These are phyloP conservation scores for Neolamprologus sp. DNA, from an alignment of 2,113 vertebrate genomes.

Conservation along the genomic window DNA sequence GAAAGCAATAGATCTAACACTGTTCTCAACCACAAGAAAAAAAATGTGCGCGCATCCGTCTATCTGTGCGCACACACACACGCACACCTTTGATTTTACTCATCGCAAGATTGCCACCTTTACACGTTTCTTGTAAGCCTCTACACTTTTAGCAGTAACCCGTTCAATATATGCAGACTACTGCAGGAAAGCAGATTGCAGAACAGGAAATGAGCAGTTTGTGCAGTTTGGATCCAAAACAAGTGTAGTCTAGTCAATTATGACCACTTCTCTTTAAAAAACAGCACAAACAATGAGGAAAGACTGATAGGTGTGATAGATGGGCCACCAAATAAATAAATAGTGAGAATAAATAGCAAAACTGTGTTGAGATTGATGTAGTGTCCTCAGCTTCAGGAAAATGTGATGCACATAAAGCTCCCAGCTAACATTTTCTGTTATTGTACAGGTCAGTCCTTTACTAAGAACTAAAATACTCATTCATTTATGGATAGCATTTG, in stretches of 20 bases:
- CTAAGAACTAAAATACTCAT: background rate
- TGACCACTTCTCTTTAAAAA: background rate
- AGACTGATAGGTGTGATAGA: background rate
- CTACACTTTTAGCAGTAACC: background rate
- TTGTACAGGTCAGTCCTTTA: background rate
- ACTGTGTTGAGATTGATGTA: background rate
- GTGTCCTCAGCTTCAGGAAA: background rate
- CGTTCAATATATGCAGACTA: background rate
- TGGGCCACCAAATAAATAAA: background rate
- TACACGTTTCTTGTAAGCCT: slow-evolving; percentile 2
- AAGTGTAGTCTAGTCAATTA: background rate
- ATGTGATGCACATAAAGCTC: background rate
- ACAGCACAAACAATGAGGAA: background rate
- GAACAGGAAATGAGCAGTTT: slow-evolving; percentile 35
- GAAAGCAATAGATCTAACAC: background rate
- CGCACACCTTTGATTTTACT: background rate
- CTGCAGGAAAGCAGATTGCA: background rate
- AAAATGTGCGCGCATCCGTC: background rate
- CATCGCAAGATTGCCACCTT: background rate
- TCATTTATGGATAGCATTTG: background rate
- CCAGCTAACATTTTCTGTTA: background rate
- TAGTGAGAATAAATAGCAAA: background rate
- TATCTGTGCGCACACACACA: background rate
- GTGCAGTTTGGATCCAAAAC: background rate
- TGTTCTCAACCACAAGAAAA: background rate